Percentiles rank a stretch among this genome's conserved stretches.
Conservation (phyloP, 2,113 vertebrate species). For the Kryptolebias marmoratus region DNA sequence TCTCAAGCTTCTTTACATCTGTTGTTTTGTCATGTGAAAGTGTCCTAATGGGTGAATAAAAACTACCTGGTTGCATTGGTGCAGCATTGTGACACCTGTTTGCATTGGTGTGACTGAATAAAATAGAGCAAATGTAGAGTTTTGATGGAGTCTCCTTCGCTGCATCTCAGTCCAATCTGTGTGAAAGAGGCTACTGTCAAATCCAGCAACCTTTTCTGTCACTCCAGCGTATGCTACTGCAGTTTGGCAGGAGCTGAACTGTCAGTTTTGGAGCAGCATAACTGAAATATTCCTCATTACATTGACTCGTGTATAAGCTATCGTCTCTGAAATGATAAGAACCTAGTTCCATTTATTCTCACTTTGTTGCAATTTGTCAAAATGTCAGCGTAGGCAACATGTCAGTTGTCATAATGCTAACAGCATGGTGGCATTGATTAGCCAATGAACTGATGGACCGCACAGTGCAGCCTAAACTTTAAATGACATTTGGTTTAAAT, state of each 20-base stretch:
- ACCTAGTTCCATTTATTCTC: background rate
- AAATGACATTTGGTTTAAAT: too few species aligned
- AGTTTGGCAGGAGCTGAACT: slow-evolving; percentile 33
- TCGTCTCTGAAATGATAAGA: slow-evolving; percentile 21
- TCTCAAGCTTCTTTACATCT: background rate
- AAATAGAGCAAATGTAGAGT: background rate
- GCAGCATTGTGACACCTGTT: background rate
- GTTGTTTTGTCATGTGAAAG: background rate
- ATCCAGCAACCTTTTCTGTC: slow-evolving; percentile 3
- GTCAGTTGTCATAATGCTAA: background rate
- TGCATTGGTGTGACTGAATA: background rate
- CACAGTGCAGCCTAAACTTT: too few species aligned
- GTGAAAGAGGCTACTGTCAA: background rate
- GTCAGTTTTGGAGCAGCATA: slow-evolving; percentile 12
- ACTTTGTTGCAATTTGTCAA: slow-evolving; percentile 11
- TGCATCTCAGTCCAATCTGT: background rate
- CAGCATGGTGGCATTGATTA: background rate
- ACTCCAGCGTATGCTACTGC: background rate
- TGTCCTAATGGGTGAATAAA: background rate
- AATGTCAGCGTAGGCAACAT: background rate
- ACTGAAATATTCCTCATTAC: background rate
- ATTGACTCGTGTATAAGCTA: slow-evolving; percentile 11
- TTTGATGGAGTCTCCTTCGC: background rate
- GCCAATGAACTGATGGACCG: too few species aligned
- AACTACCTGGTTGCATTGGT: background rate